Percentiles rank a stretch among this genome's conserved stretches.
These are phyloP conservation scores for Apamea monoglypha DNA, from an alignment of 2,888 invertebrate species.

Conservation along the genomic window DNA sequence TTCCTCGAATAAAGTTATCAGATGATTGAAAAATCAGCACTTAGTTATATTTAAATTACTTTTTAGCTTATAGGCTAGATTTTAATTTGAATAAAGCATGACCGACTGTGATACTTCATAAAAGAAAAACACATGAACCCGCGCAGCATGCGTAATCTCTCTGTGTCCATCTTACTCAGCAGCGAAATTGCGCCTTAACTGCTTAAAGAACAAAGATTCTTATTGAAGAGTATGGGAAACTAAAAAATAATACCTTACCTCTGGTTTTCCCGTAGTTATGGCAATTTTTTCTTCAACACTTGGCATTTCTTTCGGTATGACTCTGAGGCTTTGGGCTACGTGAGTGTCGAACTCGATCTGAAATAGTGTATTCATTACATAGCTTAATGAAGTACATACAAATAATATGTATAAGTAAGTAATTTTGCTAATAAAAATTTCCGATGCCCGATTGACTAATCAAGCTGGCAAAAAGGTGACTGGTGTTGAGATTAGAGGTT, in stretches of 20 bases:
- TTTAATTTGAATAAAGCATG: not conserved
- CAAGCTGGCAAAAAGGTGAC: not conserved
- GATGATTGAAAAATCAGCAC: no score
- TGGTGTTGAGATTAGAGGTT: not conserved
- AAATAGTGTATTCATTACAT: constrained; percentile 17
- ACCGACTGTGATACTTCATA: not conserved
- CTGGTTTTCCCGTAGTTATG: constrained; percentile 82
- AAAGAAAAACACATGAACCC: not conserved
- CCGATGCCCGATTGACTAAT: not conserved
- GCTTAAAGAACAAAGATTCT: not conserved
- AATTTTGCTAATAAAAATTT: not conserved
- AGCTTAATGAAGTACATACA: not conserved
- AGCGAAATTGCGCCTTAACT: not conserved
- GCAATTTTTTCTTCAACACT: constrained; percentile 90
- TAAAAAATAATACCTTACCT: constrained; percentile 75
- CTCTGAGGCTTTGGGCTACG: constrained; percentile 88
- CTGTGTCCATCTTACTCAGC: not conserved
- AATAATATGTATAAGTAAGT: not conserved
- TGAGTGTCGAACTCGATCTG: constrained; percentile 91
- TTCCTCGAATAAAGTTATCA: no score
- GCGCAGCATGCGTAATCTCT: not conserved
- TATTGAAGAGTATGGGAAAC: no score
- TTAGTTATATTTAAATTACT: not conserved
- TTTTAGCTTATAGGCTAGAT: not conserved
- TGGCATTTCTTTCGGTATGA: constrained; percentile 90